These are phyloP conservation scores for Panopea generosa DNA, from an alignment of 2,888 invertebrate species.

Conservation along the genomic window DNA sequence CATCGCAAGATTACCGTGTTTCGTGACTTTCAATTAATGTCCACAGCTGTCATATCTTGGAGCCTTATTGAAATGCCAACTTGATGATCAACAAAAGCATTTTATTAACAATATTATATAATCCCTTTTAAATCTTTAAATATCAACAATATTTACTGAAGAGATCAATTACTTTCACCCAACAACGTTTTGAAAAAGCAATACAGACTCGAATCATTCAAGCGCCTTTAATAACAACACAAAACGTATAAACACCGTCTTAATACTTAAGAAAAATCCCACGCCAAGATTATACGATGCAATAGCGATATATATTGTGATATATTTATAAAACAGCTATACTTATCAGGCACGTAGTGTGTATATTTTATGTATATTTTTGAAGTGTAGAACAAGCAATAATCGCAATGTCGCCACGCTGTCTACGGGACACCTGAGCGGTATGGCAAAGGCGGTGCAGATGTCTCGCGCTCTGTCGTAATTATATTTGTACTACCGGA, in stretches of 20 bases:
- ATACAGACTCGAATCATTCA: slow-evolving; percentile 1
- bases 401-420: slow-evolving; percentile 6
- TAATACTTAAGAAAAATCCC: background rate
- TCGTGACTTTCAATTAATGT: background rate
- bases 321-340: slow-evolving; percentile 8
- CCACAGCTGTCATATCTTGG: slow-evolving; percentile 1
- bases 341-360: slow-evolving; percentile 5
- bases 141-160: slow-evolving; percentile 10
- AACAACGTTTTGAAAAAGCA: too few relatives aligned
- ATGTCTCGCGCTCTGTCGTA: background rate
- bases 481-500: slow-evolving; percentile 32
- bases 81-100: background rate
- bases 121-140: slow-evolving; percentile 3
- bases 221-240: slow-evolving; percentile 9
- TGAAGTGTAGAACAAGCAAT: slow-evolving; percentile 7
- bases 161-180: slow-evolving; percentile 4
- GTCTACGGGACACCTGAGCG: slow-evolving; percentile 8
- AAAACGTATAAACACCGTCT: background rate
- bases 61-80: background rate
- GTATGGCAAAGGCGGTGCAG: background rate
- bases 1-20: background rate
- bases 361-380: slow-evolving; percentile 16
- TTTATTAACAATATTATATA: slow-evolving; percentile 5
- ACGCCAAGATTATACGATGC: slow-evolving; percentile 8
- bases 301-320: slow-evolving; percentile 5